These are phyloP conservation scores for Cyprinella venusta DNA, from an alignment of 2,797 vertebrate genomes.

Conservation along the genomic window DNA sequence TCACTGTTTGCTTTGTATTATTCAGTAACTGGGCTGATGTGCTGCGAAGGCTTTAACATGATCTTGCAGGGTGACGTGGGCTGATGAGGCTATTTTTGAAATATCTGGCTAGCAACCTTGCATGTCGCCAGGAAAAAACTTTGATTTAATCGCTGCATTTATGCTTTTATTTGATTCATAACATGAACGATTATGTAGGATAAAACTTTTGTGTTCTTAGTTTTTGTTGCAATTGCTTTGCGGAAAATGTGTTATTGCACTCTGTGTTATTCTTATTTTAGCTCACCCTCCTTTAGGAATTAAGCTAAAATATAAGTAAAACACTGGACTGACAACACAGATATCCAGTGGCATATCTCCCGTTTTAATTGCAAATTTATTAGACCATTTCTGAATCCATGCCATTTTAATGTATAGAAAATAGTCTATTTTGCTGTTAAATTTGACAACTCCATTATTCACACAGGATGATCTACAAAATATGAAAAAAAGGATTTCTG, in stretches of 20 bases:
- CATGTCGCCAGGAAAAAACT: slow-evolving; percentile 38
- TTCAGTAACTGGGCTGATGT: slow-evolving; percentile 79
- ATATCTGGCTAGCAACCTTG: slow-evolving; percentile 61
- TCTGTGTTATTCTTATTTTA: background rate
- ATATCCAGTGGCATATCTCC: background rate
- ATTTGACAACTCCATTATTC: background rate
- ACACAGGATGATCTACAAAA: slow-evolving; percentile 83
- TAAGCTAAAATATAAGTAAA: background rate
- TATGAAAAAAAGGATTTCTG: slow-evolving; percentile 83
- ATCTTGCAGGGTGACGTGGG: slow-evolving; percentile 64
- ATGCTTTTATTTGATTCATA: background rate
- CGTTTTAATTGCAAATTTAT: background rate
- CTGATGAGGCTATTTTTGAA: slow-evolving; percentile 63
- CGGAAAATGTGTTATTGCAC: background rate
- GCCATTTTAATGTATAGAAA: background rate
- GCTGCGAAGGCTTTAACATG: slow-evolving; percentile 63
- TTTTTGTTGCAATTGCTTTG: background rate
- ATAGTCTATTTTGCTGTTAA: background rate
- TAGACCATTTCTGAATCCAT: background rate
- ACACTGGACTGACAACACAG: background rate
- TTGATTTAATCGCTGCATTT: slow-evolving; percentile 33
- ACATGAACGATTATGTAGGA: background rate
- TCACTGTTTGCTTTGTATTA: slow-evolving; percentile 86
- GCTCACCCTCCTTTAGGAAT: background rate
- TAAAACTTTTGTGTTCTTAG: background rate